Base-by-base conservation (phyloP, 2,113 vertebrate species). In the Thunnus thynnus region DNA sequence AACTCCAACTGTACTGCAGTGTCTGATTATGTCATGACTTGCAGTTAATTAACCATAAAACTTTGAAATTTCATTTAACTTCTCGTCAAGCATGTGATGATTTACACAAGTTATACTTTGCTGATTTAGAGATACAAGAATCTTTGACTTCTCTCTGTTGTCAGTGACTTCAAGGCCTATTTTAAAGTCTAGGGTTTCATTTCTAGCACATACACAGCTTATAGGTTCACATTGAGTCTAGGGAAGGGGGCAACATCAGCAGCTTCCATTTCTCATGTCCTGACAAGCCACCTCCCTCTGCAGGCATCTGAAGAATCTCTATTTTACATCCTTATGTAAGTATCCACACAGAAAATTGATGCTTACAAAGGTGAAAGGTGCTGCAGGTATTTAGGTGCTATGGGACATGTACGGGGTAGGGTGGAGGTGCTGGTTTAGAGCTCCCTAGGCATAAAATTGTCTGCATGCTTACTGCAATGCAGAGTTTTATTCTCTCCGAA, bases 241-340 rank as follows among this genome's bases (percentile, higher is more conserved):
- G 32, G 6, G 51, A 51, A 73, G 69, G 62, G 62, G 58, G 66
- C 32, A 41, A 44, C 27, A 73, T 72, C 63, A 65, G 52, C 55
- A 51, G 20, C 67, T 78, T 56, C 75, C 60, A 70, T 3, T 50
- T 6, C 73, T 91, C 93, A 90, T 87, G 94, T 74, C 81, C 78
- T 2, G 55, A 91, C 94, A 93, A 51, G 93, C 83, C 74, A 1
- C 73, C n/a, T 83, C 80, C 73, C 70, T 27, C 51, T 70, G 78
- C 13, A 77, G 87, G 91, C 82, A 94, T 94, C 82, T 25, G 0
- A 89, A 88, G 71, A 56, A 93, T 92, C 51, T 57, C 79, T 51
- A 46, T 30, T 73, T 62, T 18, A 44, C 20, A 11, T 7, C 6
- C 36, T 46, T 17, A 25, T 73, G 76, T 89, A 75, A 13, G 78